Evolutionary conservation across 2,888 invertebrate genomes (phyloP).

Genomic region (Phengaris arion): DNA sequence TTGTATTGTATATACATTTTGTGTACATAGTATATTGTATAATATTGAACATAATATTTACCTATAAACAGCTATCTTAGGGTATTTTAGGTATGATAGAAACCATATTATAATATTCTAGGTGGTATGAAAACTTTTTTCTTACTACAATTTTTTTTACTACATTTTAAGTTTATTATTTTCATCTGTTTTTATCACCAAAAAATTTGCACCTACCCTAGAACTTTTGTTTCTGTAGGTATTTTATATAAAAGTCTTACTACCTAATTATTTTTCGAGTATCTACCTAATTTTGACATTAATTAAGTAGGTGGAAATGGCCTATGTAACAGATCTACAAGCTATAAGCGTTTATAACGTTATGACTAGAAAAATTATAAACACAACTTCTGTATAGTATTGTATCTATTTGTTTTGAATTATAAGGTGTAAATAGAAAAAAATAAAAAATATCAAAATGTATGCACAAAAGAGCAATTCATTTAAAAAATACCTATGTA

Average conservation of each 20-base stretch:
- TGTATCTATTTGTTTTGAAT: slow-evolving; percentile 5
- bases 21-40: slow-evolving; percentile 59
- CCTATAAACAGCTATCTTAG: slow-evolving; percentile 42
- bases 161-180: not conserved
- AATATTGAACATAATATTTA: slow-evolving; percentile 50
- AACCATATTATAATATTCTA: slow-evolving; percentile 34
- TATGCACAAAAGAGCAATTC: slow-evolving; percentile 19
- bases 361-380: slow-evolving; percentile 1
- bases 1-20: slow-evolving; percentile 55
- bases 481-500: not conserved
- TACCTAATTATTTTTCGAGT: not conserved
- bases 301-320: not conserved
- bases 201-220: not conserved
- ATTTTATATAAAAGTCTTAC: not conserved
- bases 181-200: not conserved
- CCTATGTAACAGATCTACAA: slow-evolving; percentile 2
- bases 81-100: slow-evolving; percentile 41
- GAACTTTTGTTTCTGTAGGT: not conserved
- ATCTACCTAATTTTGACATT: not conserved
- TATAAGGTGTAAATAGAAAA: slow-evolving; percentile 21
- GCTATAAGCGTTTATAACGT: not conserved
- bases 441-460: slow-evolving; percentile 16
- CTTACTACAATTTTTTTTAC: not conserved
- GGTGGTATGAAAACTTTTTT: not conserved
- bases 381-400: slow-evolving; percentile 1